Percentiles rank a stretch among this genome's conserved stretches.
These are phyloP conservation scores for Drosophila limbata DNA, from an alignment of 2,888 invertebrate genomes.

Conservation along the genomic window DNA sequence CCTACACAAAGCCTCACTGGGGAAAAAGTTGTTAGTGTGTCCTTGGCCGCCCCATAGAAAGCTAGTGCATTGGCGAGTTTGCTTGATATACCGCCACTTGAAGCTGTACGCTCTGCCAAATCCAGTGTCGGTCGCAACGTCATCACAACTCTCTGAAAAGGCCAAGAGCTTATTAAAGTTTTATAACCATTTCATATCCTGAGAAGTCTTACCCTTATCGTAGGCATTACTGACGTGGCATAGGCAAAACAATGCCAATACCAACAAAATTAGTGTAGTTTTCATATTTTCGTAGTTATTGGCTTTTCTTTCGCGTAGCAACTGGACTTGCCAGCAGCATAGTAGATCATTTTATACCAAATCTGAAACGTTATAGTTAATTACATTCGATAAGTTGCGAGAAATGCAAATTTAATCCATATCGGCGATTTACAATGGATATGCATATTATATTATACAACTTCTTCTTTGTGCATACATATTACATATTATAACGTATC, in stretches of 20 bases:
- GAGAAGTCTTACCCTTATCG: not conserved
- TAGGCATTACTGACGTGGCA: slow-evolving; percentile 9
- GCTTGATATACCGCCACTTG: not conserved
- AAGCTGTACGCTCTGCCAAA: not conserved
- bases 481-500: not conserved
- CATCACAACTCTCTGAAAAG: not conserved
- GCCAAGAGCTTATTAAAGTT: not conserved
- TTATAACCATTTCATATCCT: not conserved
- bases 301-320: too few relatives aligned
- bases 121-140: not conserved
- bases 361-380: not conserved
- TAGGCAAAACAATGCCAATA: not conserved
- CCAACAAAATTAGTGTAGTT: not conserved
- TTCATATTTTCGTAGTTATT: not conserved
- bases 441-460: not conserved
- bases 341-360: not conserved
- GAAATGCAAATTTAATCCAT: not conserved
- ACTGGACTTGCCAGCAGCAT: not conserved
- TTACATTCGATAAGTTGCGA: not conserved
- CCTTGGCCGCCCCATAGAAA: slow-evolving; percentile 4
- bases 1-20: not conserved
- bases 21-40: not conserved
- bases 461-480: too few relatives aligned
- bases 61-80: not conserved
- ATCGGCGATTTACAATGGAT: not conserved